Conservation (phyloP, 2,888 invertebrate species). For the Acanthoscelides obtectus region DNA sequence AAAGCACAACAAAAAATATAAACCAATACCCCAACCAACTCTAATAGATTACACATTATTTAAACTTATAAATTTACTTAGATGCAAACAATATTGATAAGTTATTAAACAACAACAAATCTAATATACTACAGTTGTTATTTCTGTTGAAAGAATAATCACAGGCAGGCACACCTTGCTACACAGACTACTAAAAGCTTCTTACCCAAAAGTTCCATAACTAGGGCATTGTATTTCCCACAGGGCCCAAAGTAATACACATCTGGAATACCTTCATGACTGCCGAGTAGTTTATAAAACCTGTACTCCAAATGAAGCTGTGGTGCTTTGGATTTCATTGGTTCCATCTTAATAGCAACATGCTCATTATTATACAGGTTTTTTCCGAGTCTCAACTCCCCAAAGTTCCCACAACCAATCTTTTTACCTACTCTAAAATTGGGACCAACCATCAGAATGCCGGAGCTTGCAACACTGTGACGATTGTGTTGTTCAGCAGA, state of each 20-base stretch:
- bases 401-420: constrained; percentile 99
- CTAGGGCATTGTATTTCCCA: constrained; percentile 99
- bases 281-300: constrained; percentile 99
- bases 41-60: too few relatives aligned
- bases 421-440: constrained; percentile 99
- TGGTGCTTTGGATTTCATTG: constrained; percentile 99
- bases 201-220: constrained; percentile 88
- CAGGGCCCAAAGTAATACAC: constrained; percentile 99
- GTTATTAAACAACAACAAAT: too few relatives aligned
- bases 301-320: constrained; percentile 99
- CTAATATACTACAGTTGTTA: too few relatives aligned
- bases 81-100: too few relatives aligned
- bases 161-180: too few relatives aligned
- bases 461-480: constrained; percentile 59
- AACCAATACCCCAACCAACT: too few relatives aligned
- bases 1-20: too few relatives aligned
- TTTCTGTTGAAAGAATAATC: too few relatives aligned
- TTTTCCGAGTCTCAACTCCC: constrained; percentile 97
- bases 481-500: constrained; percentile 39
- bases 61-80: too few relatives aligned
- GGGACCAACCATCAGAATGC: constrained; percentile 98
- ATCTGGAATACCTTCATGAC: constrained; percentile 97
- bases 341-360: constrained; percentile 99
- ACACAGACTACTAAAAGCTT: neutral
- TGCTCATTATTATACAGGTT: constrained; percentile 99